These are phyloP conservation scores for Eudasyphora cyanicolor DNA, from an alignment of 2,888 invertebrate species.

Conservation along the genomic window DNA sequence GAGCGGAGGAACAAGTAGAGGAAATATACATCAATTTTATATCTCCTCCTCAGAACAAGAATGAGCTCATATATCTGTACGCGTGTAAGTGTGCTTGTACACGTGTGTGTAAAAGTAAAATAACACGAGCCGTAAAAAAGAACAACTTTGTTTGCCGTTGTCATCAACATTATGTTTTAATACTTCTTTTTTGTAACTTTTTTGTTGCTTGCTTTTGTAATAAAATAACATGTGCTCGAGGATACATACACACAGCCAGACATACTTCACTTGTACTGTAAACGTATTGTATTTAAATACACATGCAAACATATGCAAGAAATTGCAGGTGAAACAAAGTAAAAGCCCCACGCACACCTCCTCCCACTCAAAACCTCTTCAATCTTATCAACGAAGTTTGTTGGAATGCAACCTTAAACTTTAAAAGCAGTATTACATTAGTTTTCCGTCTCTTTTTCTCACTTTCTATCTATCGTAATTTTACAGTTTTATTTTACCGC, in stretches of 20 bases:
- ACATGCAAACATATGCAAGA: neutral
- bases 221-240: neutral
- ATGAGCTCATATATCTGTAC: neutral
- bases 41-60: neutral
- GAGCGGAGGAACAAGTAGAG: neutral
- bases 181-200: neutral
- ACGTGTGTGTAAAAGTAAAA: neutral
- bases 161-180: neutral
- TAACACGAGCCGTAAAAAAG: conserved; percentile 2
- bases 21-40: conserved; percentile 1
- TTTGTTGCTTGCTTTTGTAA: neutral
- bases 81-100: neutral
- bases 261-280: neutral
- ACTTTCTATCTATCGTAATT: no score
- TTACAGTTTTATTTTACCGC: no score
- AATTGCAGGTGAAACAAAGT: neutral
- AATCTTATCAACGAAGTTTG: no score
- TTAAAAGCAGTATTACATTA: neutral
- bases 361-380: neutral
- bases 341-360: neutral
- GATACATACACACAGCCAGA: no score
- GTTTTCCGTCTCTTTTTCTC: no score
- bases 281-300: neutral
- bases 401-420: neutral
- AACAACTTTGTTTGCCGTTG: conserved; percentile 6